A percentile compares a stretch with the other conserved stretches of the same genome.
These are phyloP conservation scores for Muscina levida DNA, from an alignment of 2,888 invertebrate species.

Conservation along the genomic window DNA sequence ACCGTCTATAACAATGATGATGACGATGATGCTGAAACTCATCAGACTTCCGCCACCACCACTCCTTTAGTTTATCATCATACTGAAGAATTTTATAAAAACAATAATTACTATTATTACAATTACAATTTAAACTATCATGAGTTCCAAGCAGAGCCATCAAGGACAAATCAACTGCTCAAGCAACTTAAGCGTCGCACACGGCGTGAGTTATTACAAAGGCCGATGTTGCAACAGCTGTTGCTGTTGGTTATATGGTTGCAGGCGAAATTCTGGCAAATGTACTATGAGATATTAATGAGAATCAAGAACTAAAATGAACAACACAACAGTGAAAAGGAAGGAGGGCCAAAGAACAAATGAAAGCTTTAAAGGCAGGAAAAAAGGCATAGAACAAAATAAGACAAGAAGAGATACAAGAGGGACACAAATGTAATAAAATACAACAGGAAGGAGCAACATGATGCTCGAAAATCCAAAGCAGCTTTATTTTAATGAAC, in stretches of 20 bases:
- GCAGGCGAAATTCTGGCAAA: conserved; percentile 76
- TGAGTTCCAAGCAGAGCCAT: conserved; percentile 58
- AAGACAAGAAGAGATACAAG: too few relatives aligned
- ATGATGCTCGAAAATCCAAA: too few relatives aligned
- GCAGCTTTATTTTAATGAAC: too few relatives aligned
- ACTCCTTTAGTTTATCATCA: conserved; percentile 44
- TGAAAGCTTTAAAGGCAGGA: too few relatives aligned
- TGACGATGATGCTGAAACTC: conserved; percentile 2
- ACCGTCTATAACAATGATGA: conserved; percentile 5
- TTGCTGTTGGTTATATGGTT: conserved; percentile 76
- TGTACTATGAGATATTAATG: conserved; percentile 73
- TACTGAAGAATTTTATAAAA: conserved; percentile 68
- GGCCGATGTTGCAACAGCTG: conserved; percentile 77
- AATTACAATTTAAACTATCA: conserved; percentile 75
- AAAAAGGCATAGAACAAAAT: too few relatives aligned
- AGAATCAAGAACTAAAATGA: conserved; percentile 71
- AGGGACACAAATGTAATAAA: too few relatives aligned
- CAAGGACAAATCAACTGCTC: conserved; percentile 65
- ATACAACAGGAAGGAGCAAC: too few relatives aligned
- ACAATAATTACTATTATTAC: conserved; percentile 75
- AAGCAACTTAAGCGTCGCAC: conserved; percentile 74
- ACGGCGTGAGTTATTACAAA: conserved; percentile 75
- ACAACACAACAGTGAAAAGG: too few relatives aligned
- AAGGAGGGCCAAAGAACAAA: not conserved
- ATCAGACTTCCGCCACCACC: not conserved